Conservation (phyloP, 1,140 invertebrate genomes). For the Macrotrachela quadricornifera region DNA sequence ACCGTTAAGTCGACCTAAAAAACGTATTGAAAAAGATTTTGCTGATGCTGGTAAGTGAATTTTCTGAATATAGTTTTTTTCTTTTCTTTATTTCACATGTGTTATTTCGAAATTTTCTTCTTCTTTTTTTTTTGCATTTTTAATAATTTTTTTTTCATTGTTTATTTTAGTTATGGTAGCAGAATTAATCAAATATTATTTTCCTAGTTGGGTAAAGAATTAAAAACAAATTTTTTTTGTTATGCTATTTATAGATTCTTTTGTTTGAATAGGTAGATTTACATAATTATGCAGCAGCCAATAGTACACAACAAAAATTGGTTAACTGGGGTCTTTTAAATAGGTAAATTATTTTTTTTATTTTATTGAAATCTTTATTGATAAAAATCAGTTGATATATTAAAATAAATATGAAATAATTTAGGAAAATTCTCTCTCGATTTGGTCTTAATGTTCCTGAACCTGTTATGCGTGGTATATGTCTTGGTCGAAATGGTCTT, state of each 20-base stretch:
- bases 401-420: background rate
- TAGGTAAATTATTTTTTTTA: slow-evolving; percentile 12
- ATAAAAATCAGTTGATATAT: background rate
- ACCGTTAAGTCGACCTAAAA: slow-evolving; percentile 27
- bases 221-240: no score
- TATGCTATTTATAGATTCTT: no score
- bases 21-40: slow-evolving; percentile 28
- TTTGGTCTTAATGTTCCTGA: slow-evolving; percentile 7
- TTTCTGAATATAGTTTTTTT: no score
- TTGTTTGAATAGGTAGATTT: slow-evolving; percentile 13
- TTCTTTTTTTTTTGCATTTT: background rate
- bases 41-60: slow-evolving; percentile 23
- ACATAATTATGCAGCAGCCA: slow-evolving; percentile 23
- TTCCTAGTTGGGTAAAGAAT: slow-evolving; percentile 15
- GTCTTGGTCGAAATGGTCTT: slow-evolving; percentile 1
- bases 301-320: slow-evolving; percentile 18
- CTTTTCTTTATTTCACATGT: background rate
- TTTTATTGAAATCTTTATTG: background rate
- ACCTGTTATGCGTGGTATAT: slow-evolving; percentile 7
- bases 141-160: background rate
- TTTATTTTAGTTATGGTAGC: slow-evolving; percentile 23
- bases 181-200: slow-evolving; percentile 24
- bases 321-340: slow-evolving; percentile 27
- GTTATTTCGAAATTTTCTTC: background rate
- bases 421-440: slow-evolving; percentile 3